phyloP scores from a whole-genome alignment of 2,797 vertebrate genomes.

The Enteromius thamalakanensis region DNA sequence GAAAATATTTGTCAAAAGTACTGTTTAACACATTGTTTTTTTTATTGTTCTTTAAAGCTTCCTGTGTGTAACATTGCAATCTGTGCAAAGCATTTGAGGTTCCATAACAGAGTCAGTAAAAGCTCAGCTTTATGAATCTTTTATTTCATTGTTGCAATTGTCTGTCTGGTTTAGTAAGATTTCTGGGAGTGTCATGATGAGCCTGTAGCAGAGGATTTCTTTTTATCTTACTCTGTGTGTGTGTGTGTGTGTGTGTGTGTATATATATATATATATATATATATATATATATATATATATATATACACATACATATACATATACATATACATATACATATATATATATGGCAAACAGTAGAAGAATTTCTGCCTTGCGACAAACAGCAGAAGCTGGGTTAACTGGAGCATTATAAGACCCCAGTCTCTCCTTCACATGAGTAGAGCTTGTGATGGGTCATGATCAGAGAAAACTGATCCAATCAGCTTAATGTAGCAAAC shows the following conservation, averaged over 20 bases:
- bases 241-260: too few relatives aligned
- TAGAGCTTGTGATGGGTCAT: conserved; percentile 41
- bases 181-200: conserved; percentile 18
- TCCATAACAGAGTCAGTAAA: conserved; percentile 8
- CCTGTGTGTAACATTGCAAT: not conserved
- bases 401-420: conserved; percentile 31
- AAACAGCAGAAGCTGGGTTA: conserved; percentile 23
- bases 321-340: too few relatives aligned
- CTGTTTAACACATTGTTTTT: not conserved
- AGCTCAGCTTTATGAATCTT: conserved; percentile 3
- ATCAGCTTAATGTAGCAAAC: conserved; percentile 23
- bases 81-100: not conserved
- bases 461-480: conserved; percentile 5
- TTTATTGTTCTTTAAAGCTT: not conserved
- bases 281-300: too few relatives aligned
- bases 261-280: too few relatives aligned
- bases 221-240: not conserved
- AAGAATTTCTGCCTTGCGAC: not conserved
- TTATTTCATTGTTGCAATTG: not conserved
- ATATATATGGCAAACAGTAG: not conserved
- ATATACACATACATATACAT: too few relatives aligned
- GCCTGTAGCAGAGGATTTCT: not conserved
- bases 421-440: conserved; percentile 9
- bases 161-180: conserved; percentile 9
- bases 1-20: not conserved